Conservation (phyloP, 2,888 invertebrate species). For the Mycalesis mineus region DNA sequence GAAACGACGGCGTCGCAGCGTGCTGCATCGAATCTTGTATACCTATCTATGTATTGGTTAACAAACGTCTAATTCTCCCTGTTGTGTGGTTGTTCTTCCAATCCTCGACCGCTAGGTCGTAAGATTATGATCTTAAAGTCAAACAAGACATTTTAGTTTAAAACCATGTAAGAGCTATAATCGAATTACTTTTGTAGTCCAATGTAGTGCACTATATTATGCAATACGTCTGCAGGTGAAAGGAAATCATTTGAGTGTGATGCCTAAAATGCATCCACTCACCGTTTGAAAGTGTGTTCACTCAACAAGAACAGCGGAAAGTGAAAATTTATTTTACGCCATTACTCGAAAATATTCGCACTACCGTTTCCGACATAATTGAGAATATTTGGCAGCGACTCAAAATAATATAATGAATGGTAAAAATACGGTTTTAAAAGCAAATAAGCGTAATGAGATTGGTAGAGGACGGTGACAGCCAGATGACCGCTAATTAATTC, state of each 20-base stretch:
- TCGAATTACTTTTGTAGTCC: too few species aligned
- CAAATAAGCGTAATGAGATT: not conserved
- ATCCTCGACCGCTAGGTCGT: too few species aligned
- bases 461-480: not conserved
- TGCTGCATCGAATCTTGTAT: too few species aligned
- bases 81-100: too few species aligned
- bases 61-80: too few species aligned
- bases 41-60: too few species aligned
- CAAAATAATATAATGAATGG: not conserved
- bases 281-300: not conserved
- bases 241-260: not conserved
- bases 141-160: too few species aligned
- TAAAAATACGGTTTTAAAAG: not conserved
- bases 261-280: not conserved
- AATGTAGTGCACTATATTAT: too few species aligned
- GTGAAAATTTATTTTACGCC: not conserved
- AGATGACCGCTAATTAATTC: not conserved
- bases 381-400: not conserved
- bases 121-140: too few species aligned
- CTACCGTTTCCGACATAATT: not conserved
- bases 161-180: too few species aligned
- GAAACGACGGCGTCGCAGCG: too few species aligned
- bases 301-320: not conserved
- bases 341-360: conserved; percentile 4
- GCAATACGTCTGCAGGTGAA: too few species aligned